Percentiles rank a stretch among this genome's conserved stretches.
phyloP scores from a whole-genome alignment of 2,797 vertebrate genomes.

The Labroides dimidiatus region DNA sequence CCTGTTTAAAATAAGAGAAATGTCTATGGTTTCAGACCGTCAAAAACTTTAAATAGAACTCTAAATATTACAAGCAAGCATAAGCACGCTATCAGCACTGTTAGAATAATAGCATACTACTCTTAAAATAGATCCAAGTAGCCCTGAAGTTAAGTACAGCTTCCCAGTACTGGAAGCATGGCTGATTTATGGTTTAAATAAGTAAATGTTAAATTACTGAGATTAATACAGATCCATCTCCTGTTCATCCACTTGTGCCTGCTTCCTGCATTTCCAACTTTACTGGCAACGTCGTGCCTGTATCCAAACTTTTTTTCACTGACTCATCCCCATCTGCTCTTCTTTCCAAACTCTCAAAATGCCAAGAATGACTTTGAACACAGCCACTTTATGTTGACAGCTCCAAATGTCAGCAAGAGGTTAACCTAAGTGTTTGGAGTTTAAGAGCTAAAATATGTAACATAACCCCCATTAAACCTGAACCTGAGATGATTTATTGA shows the following conservation, averaged over 20 bases:
- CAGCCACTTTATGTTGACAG: slow-evolving; percentile 18
- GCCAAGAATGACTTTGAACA: not conserved
- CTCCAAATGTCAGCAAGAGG: slow-evolving; percentile 9
- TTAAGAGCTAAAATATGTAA: slow-evolving; percentile 14
- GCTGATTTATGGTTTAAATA: no score
- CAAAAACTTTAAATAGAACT: no score
- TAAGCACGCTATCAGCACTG: not conserved
- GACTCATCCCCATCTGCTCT: not conserved
- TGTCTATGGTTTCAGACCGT: no score
- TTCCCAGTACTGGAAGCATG: no score
- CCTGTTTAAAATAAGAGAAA: no score
- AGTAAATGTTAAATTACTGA: no score
- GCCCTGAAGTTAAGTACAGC: not conserved
- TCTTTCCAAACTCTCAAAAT: slow-evolving; percentile 18
- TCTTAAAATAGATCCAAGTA: not conserved
- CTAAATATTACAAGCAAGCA: no score
- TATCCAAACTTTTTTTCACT: not conserved
- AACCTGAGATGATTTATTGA: slow-evolving; percentile 38
- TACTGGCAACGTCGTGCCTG: not conserved
- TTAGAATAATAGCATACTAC: not conserved
- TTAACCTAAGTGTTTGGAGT: slow-evolving; percentile 21
- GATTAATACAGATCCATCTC: not conserved
- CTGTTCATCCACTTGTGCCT: not conserved
- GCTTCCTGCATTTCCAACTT: not conserved
- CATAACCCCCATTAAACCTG: slow-evolving; percentile 5